phyloP scores from a whole-genome alignment of 2,888 invertebrate genomes.

The Noctuana brunneofusca region DNA sequence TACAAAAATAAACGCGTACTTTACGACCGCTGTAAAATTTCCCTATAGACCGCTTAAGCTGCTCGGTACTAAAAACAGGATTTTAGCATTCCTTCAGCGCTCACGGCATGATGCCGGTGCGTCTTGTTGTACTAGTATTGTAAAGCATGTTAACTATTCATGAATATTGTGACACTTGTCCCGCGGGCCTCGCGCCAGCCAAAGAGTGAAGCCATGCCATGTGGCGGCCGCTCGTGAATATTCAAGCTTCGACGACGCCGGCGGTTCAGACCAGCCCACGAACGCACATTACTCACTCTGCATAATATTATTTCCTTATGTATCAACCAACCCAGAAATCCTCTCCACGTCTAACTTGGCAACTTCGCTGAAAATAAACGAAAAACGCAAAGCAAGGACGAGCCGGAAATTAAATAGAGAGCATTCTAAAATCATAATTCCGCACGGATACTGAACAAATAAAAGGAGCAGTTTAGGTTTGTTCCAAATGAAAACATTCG shows the following conservation, averaged over 20 bases:
- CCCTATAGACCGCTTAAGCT: constrained; percentile 16
- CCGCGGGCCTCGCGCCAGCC: constrained; percentile 42
- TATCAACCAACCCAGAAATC: constrained; percentile 48
- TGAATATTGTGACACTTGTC: constrained; percentile 67
- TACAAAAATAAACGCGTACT: neutral
- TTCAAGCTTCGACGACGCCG: constrained; percentile 65
- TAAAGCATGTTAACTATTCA: constrained; percentile 48
- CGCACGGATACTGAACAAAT: constrained; percentile 31
- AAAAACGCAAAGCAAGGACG: constrained; percentile 51
- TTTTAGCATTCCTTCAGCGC: constrained; percentile 37
- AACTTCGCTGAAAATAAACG: constrained; percentile 43
- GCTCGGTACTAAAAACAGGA: constrained; percentile 32
- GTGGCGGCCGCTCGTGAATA: constrained; percentile 60
- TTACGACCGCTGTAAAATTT: constrained; percentile 24
- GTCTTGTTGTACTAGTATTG: constrained; percentile 36
- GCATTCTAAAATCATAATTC: constrained; percentile 30
- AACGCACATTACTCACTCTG: constrained; percentile 22
- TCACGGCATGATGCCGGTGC: neutral
- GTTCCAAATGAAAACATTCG: constrained; percentile 29
- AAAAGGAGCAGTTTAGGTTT: constrained; percentile 31
- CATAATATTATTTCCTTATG: constrained; percentile 47
- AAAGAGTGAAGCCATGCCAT: constrained; percentile 40
- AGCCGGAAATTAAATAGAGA: constrained; percentile 57
- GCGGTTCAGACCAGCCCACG: constrained; percentile 48
- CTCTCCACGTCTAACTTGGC: constrained; percentile 45